These are phyloP conservation scores for Miichthys miiuy DNA, from an alignment of 2,797 vertebrate genomes.

Conservation along the genomic window DNA sequence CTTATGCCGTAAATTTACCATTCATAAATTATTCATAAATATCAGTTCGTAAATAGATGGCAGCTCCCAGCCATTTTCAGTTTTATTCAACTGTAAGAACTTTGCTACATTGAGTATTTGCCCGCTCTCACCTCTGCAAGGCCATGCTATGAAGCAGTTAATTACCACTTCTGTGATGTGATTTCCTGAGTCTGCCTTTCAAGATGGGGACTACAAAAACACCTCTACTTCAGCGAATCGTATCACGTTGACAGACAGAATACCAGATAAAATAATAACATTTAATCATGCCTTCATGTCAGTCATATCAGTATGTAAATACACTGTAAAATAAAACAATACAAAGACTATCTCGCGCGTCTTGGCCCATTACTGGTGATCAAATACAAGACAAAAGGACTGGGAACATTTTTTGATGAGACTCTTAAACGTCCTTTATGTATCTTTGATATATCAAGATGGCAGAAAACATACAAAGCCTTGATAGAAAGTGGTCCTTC, in stretches of 20 bases:
- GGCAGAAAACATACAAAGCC: conserved; percentile 5
- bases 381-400: conserved; percentile 37
- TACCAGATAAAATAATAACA: conserved; percentile 54
- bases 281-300: conserved; percentile 52
- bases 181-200: conserved; percentile 42
- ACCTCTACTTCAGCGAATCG: conserved; percentile 25
- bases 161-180: conserved; percentile 53
- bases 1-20: conserved; percentile 42
- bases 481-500: conserved; percentile 12
- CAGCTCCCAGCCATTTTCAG: conserved; percentile 34
- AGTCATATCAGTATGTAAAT: conserved; percentile 54
- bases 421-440: conserved; percentile 24
- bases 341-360: conserved; percentile 31
- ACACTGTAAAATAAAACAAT: conserved; percentile 42
- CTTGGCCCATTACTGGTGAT: conserved; percentile 51
- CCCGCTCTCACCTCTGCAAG: conserved; percentile 46
- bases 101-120: conserved; percentile 32
- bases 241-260: conserved; percentile 48
- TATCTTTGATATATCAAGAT: conserved; percentile 29
- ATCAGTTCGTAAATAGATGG: conserved; percentile 51
- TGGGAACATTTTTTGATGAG: conserved; percentile 22
- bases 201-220: conserved; percentile 26
- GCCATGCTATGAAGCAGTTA: conserved; percentile 45
- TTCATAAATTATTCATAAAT: conserved; percentile 60
- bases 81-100: conserved; percentile 45